phyloP scores from a whole-genome alignment of 2,888 invertebrate genomes.

The Amorpha juglandis region DNA sequence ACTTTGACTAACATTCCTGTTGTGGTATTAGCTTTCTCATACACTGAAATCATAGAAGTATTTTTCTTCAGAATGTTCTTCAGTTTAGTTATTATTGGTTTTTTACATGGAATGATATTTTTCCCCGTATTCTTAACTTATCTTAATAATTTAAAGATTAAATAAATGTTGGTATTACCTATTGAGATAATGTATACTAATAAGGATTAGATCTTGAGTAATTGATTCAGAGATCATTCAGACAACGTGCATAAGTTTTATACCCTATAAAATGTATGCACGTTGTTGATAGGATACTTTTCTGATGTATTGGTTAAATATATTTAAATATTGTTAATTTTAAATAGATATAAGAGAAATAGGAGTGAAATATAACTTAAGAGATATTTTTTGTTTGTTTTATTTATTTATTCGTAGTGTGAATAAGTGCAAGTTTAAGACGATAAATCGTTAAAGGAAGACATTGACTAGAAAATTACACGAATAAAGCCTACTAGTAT shows the following conservation, averaged over 20 bases:
- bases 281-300: background rate
- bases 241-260: no score
- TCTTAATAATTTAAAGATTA: slow-evolving; percentile 64
- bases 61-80: slow-evolving; percentile 99
- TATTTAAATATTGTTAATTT: background rate
- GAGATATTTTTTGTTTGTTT: slow-evolving; percentile 4
- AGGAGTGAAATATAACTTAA: slow-evolving; percentile 1
- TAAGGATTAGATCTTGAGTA: slow-evolving; percentile 7
- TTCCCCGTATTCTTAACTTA: slow-evolving; percentile 95
- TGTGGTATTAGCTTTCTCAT: slow-evolving; percentile 94
- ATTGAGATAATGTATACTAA: background rate
- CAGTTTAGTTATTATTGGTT: slow-evolving; percentile 95
- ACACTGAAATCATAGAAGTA: slow-evolving; percentile 95
- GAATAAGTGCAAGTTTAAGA: background rate
- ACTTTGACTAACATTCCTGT: slow-evolving; percentile 97
- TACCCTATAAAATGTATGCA: background rate
- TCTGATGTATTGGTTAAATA: slow-evolving; percentile 4
- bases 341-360: background rate
- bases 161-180: slow-evolving; percentile 30
- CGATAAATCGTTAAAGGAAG: slow-evolving; percentile 31
- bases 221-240: no score
- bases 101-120: slow-evolving; percentile 95
- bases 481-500: background rate
- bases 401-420: background rate
- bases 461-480: slow-evolving; percentile 29